Conservation (phyloP, 1,140 invertebrate genomes). For the Drosophila navojoa region DNA sequence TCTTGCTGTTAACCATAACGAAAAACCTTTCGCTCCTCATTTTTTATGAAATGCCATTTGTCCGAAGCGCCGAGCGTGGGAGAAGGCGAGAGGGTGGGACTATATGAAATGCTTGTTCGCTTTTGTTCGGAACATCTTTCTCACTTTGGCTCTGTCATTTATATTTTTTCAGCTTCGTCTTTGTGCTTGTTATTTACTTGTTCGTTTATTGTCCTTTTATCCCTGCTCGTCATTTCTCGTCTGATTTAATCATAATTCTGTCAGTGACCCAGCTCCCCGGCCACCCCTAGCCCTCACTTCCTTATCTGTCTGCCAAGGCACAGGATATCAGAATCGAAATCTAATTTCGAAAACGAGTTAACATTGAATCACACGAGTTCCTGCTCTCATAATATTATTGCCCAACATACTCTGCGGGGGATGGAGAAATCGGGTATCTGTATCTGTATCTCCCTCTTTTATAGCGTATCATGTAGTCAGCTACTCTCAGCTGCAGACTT, state of each 20-base stretch:
- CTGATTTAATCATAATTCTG: constrained; percentile 58
- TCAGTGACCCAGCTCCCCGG: neutral
- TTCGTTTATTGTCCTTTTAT: constrained; percentile 14
- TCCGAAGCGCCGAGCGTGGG: neutral
- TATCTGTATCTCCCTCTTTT: no score
- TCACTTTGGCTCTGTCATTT: constrained; percentile 26
- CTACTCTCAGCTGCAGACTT: neutral
- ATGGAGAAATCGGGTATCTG: neutral
- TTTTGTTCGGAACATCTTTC: constrained; percentile 27
- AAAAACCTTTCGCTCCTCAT: constrained; percentile 6
- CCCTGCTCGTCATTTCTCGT: constrained; percentile 32
- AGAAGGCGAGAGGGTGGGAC: neutral
- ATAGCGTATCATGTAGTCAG: neutral
- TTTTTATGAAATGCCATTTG: constrained; percentile 38
- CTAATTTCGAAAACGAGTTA: constrained; percentile 32
- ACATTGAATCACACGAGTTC: constrained; percentile 37
- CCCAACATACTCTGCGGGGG: neutral
- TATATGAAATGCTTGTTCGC: constrained; percentile 22
- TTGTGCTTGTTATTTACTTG: constrained; percentile 24
- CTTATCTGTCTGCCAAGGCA: neutral
- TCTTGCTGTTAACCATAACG: neutral
- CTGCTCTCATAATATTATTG: constrained; percentile 21
- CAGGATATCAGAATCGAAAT: constrained; percentile 36
- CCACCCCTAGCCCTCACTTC: neutral
- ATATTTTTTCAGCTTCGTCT: constrained; percentile 9